Base-by-base conservation (phyloP, 2,888 invertebrate species). In the Cactoblastis cactorum region DNA sequence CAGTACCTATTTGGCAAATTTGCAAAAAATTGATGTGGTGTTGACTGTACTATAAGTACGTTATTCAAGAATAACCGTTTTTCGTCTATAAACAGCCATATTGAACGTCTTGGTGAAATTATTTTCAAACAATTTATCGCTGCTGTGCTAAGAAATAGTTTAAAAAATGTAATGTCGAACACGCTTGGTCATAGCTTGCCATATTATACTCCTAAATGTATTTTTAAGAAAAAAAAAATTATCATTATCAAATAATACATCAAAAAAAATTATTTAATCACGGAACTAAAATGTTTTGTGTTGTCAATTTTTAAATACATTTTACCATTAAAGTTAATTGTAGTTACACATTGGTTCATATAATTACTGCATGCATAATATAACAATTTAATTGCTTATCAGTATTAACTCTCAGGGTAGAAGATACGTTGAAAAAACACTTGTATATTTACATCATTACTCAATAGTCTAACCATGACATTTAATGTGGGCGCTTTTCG, bases 401-500 rank as follows among this genome's bases (percentile, higher is more conserved):
- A 32, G 43, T 52, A 37, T 41, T 15, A 51, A 49, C 33, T 12
- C 14, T 52, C 48, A 37, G 38, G 47, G 35, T 57, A 47, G 51
- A 53, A 49, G 45, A 57, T 50, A 59, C 45, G 38, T 38, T 45
- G 24, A 55, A 51, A 37, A 53, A 47, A 53, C 52, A 52, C 51
- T 57, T 58, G 65, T 67, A 64, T 63, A 56, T 68, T 68, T 55
- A 58, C 56, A 65, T 63, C 58, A 69, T 68, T 55, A 58, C 55
- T 49, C 59, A 53, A 57, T 49, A 54, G 45, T 50, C 45, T 57
- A 67, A 61, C 71, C 77, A 39, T 78, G 77, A 74, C 75, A 76
- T 78, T 76, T 41, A 64, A 57, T 61, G 57, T 55, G 53, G 50
- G 53, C 49, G 53, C 55, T 62, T 65, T 62, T 63, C 61, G 67